Evolutionary conservation across 2,888 invertebrate genomes (phyloP), one percentile per base, ranked within the genome.

Genomic region (Abrostola tripartita): DNA sequence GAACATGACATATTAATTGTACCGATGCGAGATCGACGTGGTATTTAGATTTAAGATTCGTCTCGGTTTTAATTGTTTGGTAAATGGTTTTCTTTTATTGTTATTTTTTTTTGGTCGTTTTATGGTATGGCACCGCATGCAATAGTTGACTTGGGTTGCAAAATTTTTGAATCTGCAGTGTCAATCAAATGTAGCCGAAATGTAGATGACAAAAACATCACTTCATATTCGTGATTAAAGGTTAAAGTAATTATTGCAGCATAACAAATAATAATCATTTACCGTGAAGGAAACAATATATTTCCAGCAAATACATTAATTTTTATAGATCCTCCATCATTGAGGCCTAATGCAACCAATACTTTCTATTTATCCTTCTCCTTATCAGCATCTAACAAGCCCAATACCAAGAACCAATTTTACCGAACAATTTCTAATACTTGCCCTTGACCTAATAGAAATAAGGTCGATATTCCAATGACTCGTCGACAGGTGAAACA

Each of bases 1-100:
- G 41, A 56, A 64, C 72, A 57, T 59, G 69, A 69, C 59, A 68
- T 70, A 70, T 77, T 77, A 74, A 79, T 78, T 65, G 12, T 64
- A 55, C 54, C 70, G 68, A 76, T 79, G 70, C 47, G 57, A 65
- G 61, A 59, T 59, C 52, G 11, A 65, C 58, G 41, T 10, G 12
- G 50, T 38, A 36, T 52, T 38, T 6, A 9, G 36, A 41, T 53
- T 37, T 5, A 14, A 11, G 35, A 54, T 12, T 11, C 5, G 42
- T n/a, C 5, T 5, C n/a, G 12, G 36, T 6, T 59, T 6, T 14
- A 11, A 53, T 49, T 58, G 5, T 12, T 44, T 47, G 5, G 49
- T 47, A 5, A 53, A 2, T 24, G 24, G 24, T 65, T 70, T 51
- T 40, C 54, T 51, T 54, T 51, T n/a, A 4, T 6, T 53, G 1